Evolutionary conservation across 2,797 vertebrate genomes (phyloP).

Genomic region (Micropoecilia bifurca): DNA sequence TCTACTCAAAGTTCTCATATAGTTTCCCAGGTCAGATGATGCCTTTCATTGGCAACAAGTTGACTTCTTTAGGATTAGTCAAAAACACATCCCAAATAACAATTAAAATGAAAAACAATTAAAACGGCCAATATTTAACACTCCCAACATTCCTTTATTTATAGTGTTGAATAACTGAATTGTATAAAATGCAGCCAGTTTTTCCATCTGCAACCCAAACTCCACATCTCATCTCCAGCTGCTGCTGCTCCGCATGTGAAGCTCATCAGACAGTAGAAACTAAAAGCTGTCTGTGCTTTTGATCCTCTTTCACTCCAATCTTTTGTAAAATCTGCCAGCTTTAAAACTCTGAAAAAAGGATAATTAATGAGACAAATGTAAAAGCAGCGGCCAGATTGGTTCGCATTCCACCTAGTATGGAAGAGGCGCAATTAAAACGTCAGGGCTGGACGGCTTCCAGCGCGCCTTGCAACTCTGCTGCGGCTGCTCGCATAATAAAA

Average conservation of each 20-base stretch:
- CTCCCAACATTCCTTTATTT: not conserved
- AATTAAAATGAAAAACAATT: too few species aligned
- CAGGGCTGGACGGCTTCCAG: conserved; percentile 64
- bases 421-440: conserved; percentile 69
- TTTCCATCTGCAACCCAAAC: conserved; percentile 12
- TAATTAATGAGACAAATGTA: conserved; percentile 65
- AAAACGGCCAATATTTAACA: not conserved
- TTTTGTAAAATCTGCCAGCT: conserved; percentile 66
- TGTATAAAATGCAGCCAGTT: not conserved
- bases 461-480: conserved; percentile 52
- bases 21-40: not conserved
- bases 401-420: conserved; percentile 54
- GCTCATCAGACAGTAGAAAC: conserved; percentile 56
- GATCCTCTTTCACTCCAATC: conserved; percentile 30
- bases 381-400: conserved; percentile 62
- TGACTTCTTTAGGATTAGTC: not conserved
- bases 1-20: not conserved
- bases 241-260: conserved; percentile 48
- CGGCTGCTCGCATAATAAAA: conserved; percentile 63
- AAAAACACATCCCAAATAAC: not conserved
- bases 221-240: conserved; percentile 44
- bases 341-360: conserved; percentile 61
- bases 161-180: not conserved
- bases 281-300: conserved; percentile 37
- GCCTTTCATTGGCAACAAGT: not conserved